Evolutionary conservation across 2,888 invertebrate genomes (phyloP).

Genomic region (Tribolium freemani): DNA sequence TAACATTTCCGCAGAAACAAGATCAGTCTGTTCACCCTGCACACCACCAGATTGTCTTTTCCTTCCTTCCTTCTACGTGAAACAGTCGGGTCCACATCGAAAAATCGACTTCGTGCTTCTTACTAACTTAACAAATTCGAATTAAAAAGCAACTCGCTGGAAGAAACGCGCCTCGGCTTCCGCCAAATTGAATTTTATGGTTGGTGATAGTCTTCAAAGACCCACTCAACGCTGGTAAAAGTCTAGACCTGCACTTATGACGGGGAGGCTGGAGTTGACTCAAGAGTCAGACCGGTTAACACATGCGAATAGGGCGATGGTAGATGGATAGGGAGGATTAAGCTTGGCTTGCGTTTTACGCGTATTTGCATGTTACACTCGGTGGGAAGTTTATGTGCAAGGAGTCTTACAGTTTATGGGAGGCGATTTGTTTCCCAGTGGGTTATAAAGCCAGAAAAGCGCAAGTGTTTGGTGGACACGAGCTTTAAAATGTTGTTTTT

Average conservation of each 20-base stretch:
- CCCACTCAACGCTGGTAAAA: slow-evolving; percentile 18
- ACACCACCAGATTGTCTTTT: slow-evolving; percentile 39
- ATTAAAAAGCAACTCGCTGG: neutral
- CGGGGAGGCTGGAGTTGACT: slow-evolving; percentile 5
- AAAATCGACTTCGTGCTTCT: too few relatives aligned
- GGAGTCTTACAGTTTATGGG: slow-evolving; percentile 2
- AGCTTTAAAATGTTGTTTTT: too few relatives aligned
- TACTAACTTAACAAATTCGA: neutral
- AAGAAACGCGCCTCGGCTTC: neutral
- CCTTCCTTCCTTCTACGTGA: slow-evolving; percentile 41
- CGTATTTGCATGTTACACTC: slow-evolving; percentile 33
- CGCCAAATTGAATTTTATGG: slow-evolving; percentile 29
- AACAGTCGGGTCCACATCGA: slow-evolving; percentile 17
- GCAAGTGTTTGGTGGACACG: neutral
- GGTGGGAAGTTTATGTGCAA: slow-evolving; percentile 28
- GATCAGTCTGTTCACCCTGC: slow-evolving; percentile 68
- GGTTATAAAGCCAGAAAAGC: neutral
- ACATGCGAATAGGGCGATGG: slow-evolving; percentile 19
- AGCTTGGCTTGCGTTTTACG: slow-evolving; percentile 40
- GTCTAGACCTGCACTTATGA: slow-evolving; percentile 28
- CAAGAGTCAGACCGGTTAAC: slow-evolving; percentile 13
- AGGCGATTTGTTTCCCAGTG: neutral
- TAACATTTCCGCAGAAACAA: slow-evolving; percentile 68
- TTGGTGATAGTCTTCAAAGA: slow-evolving; percentile 23
- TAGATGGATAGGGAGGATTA: slow-evolving; percentile 35